phyloP scores from a whole-genome alignment of 2,113 vertebrate species.

The Forbesichthys papilliferus region DNA sequence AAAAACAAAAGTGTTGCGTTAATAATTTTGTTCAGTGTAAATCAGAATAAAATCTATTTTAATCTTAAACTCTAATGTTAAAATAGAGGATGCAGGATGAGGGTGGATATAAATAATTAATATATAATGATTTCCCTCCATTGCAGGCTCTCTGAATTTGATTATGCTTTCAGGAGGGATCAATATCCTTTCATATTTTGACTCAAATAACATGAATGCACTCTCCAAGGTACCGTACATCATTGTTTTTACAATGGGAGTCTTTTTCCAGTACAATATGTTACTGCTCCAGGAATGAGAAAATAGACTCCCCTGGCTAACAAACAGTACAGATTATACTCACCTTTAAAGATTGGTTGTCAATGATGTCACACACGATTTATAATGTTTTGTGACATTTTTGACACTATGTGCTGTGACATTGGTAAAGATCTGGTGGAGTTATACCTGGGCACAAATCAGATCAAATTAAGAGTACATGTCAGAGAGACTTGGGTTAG shows the following conservation, averaged over 20 bases:
- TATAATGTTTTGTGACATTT: not conserved
- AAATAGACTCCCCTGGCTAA: not conserved
- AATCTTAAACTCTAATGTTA: no score
- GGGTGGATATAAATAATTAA: no score
- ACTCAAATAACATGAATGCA: not conserved
- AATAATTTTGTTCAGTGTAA: no score
- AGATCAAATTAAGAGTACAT: slow-evolving; percentile 19
- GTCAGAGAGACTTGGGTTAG: not conserved
- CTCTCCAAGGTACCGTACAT: not conserved
- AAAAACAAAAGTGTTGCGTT: no score
- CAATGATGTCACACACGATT: not conserved
- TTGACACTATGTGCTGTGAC: not conserved
- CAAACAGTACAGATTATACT: not conserved
- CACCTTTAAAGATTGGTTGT: not conserved
- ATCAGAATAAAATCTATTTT: no score
- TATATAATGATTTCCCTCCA: not conserved
- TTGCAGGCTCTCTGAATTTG: slow-evolving; percentile 6
- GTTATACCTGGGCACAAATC: not conserved
- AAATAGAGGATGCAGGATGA: no score
- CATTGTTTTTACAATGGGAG: no score
- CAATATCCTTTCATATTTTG: slow-evolving; percentile 31
- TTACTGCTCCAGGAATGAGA: not conserved
- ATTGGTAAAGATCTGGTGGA: not conserved
- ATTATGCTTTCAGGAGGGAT: slow-evolving; percentile 15
- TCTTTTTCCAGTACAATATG: not conserved